Conservation (phyloP, 2,888 invertebrate genomes). For the Strigamia transsilvanica region DNA sequence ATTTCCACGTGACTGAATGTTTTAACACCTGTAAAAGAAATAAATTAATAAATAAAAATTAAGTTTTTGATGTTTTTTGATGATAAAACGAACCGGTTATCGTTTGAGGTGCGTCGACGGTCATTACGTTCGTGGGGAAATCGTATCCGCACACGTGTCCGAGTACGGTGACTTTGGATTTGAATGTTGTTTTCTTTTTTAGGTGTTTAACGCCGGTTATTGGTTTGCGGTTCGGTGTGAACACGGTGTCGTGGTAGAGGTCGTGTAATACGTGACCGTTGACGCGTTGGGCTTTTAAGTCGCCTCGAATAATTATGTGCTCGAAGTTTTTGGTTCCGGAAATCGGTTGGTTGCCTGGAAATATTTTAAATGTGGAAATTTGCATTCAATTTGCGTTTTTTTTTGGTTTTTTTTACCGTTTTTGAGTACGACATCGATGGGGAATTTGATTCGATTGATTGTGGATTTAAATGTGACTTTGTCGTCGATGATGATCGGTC, state of each 20-base stretch:
- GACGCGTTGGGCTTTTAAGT: background rate
- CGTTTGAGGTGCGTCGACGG: background rate
- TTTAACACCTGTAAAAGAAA: background rate
- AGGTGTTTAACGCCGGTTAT: constrained; percentile 23
- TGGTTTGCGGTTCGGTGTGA: background rate
- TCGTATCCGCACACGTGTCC: background rate
- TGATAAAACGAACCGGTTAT: background rate
- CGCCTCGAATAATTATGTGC: background rate
- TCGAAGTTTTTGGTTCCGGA: constrained; percentile 46
- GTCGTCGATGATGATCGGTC: background rate
- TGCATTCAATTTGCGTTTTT: too few relatives aligned
- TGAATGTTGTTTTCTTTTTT: background rate
- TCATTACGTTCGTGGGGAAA: background rate
- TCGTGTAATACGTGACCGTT: background rate
- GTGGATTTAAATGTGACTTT: background rate
- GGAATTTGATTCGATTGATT: background rate
- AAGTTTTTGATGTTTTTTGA: too few relatives aligned
- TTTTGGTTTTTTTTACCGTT: background rate
- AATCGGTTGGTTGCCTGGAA: background rate
- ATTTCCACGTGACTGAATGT: background rate
- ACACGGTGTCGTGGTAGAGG: background rate
- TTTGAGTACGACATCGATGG: background rate
- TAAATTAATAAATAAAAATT: too few relatives aligned
- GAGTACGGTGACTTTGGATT: background rate
- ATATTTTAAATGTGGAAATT: too few relatives aligned